These are phyloP conservation scores for Atrichornis clamosus DNA, from an alignment of 2,113 vertebrate genomes.

Conservation along the genomic window DNA sequence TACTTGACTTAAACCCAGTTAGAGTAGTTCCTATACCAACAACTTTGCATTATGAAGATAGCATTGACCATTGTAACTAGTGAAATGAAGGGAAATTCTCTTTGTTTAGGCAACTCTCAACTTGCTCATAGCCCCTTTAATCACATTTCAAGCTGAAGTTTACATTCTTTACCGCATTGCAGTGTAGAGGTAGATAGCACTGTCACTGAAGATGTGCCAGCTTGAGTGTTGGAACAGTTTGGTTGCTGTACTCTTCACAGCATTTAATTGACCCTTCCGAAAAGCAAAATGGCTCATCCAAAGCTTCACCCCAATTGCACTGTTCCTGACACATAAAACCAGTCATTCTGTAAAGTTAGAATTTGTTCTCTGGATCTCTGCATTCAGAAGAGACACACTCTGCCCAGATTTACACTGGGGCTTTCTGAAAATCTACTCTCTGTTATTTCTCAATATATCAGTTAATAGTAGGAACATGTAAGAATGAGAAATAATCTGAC, in stretches of 20 bases:
- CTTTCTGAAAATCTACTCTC: not conserved
- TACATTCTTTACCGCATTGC: not conserved
- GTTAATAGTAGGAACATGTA: not conserved
- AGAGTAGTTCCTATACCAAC: not conserved
- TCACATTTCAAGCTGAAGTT: not conserved
- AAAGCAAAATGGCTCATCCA: not conserved
- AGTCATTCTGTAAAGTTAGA: not conserved
- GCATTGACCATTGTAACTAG: not conserved
- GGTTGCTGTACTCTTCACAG: not conserved
- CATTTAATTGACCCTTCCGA: not conserved
- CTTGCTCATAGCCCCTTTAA: not conserved
- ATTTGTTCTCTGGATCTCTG: not conserved
- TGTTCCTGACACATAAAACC: not conserved
- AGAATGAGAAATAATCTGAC: not conserved
- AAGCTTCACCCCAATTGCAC: not conserved
- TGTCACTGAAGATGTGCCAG: not conserved
- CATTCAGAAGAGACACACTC: not conserved
- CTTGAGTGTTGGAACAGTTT: not conserved
- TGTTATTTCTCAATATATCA: not conserved
- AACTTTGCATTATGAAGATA: not conserved
- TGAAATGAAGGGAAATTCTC: not conserved
- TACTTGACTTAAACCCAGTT: not conserved
- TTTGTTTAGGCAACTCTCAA: not conserved
- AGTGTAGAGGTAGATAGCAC: not conserved
- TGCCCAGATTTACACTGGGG: not conserved